Evolutionary conservation across 2,888 invertebrate genomes (phyloP), one percentile per base, ranked within the genome.

Genomic region (Eledona agricola): DNA sequence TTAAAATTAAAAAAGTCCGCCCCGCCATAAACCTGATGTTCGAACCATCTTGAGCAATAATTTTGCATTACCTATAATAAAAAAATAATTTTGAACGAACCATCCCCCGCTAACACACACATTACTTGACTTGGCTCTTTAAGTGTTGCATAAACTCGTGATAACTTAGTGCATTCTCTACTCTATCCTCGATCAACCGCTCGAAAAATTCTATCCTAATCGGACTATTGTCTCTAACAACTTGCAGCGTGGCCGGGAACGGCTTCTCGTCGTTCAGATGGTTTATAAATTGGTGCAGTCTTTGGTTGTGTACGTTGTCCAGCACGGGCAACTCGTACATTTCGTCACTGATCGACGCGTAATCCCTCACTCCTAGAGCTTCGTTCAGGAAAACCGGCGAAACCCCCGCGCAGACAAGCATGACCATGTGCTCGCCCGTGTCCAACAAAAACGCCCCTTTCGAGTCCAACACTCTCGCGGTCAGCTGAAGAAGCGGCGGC

Each of bases 101-200:
- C 38, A 37, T 32, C 17, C 31, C 37, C 29, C 26, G 3, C 7
- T 32, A 16, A n/a, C n/a, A n/a, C n/a, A n/a, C n/a, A n/a, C n/a
- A n/a, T 37, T 22, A 93, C 83, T 93, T 93, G 78, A 94, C 86
- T 81, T 92, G 90, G 67, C 84, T 84, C 78, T 93, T 90, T 67
- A 95, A 81, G 80, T 96, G 95, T 78, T 98, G 96, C 76, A 99
- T 82, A 80, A 99, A 99, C 83, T 99, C 98, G 78, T 94, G 93
- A 81, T 98, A 98, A 63, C 96, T 95, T 79, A 96, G 87, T 42
- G 93, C 88, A 49, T 90, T 90, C 75, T 99, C 98, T 57, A 91
- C 87, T 69, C 96, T 83, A 78, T 99, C 99, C 77, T 99, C 98
- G 32, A 96, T 83, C 69, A 99, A 83, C 66, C 88, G 86, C 71